Evolutionary conservation across 92 coral and sea anemone species (phyloP), one percentile per base, ranked within the genome.

Genomic region (Epizoanthus stellaris): DNA sequence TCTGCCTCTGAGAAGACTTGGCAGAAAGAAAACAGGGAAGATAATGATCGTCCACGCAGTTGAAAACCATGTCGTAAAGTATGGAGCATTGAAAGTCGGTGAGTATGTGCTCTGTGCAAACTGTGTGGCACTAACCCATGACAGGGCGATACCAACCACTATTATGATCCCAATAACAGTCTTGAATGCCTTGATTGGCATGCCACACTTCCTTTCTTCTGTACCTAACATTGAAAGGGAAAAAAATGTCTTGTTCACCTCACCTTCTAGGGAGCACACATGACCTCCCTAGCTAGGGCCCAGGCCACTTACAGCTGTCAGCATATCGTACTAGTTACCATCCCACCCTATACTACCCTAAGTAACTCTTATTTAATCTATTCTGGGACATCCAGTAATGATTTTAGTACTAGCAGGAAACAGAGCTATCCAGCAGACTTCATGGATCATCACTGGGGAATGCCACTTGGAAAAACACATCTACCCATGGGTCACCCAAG

Each of bases 61-160:
- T 9, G 98, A 90, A 64, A 95, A 95, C 98, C 98, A 95, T 0
- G 92, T 91, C 7, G 88, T 88, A 45, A 95, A 91, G 63, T 72
- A 92, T 2, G 98, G 98, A 62, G 98, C 98, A 58, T 92, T 82
- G 89, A 95, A 95, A 39, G 88, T 49, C 58, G 88, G 70, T 16
- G 98, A 88, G 77, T 90, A 95, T 0, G 95, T 93, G 59, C 96
- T 95, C 80, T 93, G 89, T 16, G 98, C 95, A 71, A 94, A 85
- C 88, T 95, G 98, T 6, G 95, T 95, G 10, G 91, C 80, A 9
- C 98, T 88, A 11, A 92, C 95, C 98, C 98, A 95, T 4, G 98
- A 95, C 10, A 95, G 9, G 17, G 95, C 98, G 8, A 95, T 87
- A 38, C 91, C 93, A 4, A 91, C 61, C 30, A 95, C 98, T 64